Evolutionary conservation across 1,140 invertebrate genomes (phyloP), one percentile per base, ranked within the genome.

Genomic region (Galleria mellonella): DNA sequence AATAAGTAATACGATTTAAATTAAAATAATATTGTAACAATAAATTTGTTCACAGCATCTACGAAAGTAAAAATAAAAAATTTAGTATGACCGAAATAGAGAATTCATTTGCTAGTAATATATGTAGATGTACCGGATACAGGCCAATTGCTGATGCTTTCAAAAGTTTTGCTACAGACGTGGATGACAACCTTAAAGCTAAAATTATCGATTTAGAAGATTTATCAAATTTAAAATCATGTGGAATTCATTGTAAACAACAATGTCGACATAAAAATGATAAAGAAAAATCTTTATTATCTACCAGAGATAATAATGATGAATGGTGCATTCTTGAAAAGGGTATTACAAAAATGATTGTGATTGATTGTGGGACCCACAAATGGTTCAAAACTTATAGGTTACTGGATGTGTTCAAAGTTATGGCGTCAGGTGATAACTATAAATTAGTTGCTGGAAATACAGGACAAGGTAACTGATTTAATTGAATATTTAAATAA

Each of bases 111-210:
- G 93, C 92, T 1, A 90, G 95, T 39, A 96, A 96, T 63, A 89
- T 96, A 12, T 97, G 95, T 51, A 89, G 95, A 36, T 97, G 95
- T 71, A 97, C 95, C 0, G 95, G 95, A 0, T 97, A 96, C 59
- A 86, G 95, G 45, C 91, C 95, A 1, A 96, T 97, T 62, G 83
- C 95, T 29, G 93, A 95, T 52, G 89, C 93, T 15, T 95, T 83
- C 12, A 79, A 79, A 53, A 64, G 67, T 2, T 68, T 79, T 32
- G 68, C 72, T 1, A 57, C 45, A 11, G 62, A 79, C 42, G 42
- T 50, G n/a, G 58, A 64, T 11, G 14, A 62, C 27, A 33, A 32
- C 4, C 44, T 77, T 14, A 12, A 40, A 15, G 53, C 61, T 0
- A 78, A 86, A 47, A 73, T 89, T 37, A 63, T 77, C 13, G 91